A percentile compares a stretch with the other conserved stretches of the same genome.
These are phyloP conservation scores for Smittia aterrima DNA, from an alignment of 2,888 invertebrate species.

Conservation along the genomic window DNA sequence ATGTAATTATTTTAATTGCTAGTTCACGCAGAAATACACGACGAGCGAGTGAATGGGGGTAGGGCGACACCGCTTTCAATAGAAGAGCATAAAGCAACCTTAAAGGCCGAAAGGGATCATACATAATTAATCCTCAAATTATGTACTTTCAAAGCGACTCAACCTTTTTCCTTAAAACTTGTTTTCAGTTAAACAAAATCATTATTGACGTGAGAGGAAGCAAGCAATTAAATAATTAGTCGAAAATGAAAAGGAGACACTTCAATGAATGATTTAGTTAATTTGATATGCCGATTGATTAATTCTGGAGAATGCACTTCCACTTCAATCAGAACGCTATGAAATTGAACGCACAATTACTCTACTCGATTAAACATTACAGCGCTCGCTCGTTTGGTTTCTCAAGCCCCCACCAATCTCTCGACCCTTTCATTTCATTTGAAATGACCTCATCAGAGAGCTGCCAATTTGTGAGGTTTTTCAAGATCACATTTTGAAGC, in stretches of 20 bases:
- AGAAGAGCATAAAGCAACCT: conserved; percentile 7
- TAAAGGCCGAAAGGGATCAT: conserved; percentile 21
- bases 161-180: neutral
- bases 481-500: conserved; percentile 10
- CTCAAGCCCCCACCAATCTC: neutral
- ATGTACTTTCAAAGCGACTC: conserved; percentile 1
- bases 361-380: conserved; percentile 34
- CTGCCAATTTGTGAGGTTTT: conserved; percentile 26
- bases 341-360: conserved; percentile 38
- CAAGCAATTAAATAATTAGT: conserved; percentile 34
- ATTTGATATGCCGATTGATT: conserved; percentile 38
- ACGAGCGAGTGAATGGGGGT: neutral
- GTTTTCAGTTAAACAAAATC: neutral
- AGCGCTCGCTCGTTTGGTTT: neutral
- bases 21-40: conserved; percentile 26
- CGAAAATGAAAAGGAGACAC: neutral
- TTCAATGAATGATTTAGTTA: conserved; percentile 27
- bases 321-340: conserved; percentile 25
- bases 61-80: neutral
- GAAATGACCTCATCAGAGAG: conserved; percentile 18
- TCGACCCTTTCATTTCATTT: conserved; percentile 5
- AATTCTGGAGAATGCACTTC: conserved; percentile 35
- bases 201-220: neutral
- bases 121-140: conserved; percentile 30
- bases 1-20: conserved; percentile 41